phyloP scores from a whole-genome alignment of 2,888 invertebrate genomes.

The Lasioglossum lativentre region DNA sequence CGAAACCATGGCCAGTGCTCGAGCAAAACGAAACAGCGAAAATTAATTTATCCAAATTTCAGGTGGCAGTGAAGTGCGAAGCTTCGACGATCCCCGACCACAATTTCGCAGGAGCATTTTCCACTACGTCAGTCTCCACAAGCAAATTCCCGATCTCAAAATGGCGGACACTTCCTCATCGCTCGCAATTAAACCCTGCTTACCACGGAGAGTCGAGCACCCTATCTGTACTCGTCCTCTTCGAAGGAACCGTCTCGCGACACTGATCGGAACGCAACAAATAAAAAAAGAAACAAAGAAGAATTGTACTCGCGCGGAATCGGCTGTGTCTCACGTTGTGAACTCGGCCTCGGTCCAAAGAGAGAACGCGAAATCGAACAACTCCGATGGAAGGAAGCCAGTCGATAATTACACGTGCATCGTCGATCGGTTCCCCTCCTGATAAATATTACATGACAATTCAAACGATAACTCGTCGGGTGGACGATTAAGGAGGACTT shows the following conservation, averaged over 20 bases:
- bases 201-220: constrained; percentile 59
- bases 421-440: constrained; percentile 44
- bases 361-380: background rate
- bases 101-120: background rate
- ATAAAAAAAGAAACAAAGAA: background rate
- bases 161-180: background rate
- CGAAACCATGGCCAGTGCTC: background rate
- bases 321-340: background rate
- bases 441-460: constrained; percentile 44
- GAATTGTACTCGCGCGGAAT: background rate
- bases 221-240: constrained; percentile 6
- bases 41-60: background rate
- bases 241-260: constrained; percentile 39
- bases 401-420: constrained; percentile 46
- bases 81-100: background rate
- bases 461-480: constrained; percentile 25
- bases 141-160: constrained; percentile 35
- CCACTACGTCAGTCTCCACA: background rate
- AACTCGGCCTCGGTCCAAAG: background rate
- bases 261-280: background rate
- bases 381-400: constrained; percentile 33
- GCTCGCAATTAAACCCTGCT: constrained; percentile 65
- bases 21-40: background rate
- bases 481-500: constrained; percentile 21
- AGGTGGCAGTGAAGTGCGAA: constrained; percentile 39